phyloP scores from a whole-genome alignment of 1,140 invertebrate genomes.

The Plodia interpunctella region DNA sequence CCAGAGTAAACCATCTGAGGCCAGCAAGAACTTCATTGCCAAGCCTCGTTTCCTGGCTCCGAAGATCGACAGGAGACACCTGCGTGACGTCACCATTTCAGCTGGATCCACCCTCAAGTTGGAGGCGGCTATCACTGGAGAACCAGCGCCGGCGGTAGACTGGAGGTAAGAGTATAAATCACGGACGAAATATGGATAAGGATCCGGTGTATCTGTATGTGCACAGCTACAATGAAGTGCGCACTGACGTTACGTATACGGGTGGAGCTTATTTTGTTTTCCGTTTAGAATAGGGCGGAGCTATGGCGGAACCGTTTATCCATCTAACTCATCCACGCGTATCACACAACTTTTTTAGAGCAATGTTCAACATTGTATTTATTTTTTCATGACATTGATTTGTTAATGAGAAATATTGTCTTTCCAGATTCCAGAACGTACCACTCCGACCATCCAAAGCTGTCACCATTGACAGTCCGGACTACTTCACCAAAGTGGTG shows the following conservation, averaged over 20 bases:
- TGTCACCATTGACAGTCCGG: constrained; percentile 88
- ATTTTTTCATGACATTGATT: too few relatives aligned
- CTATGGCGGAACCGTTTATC: too few relatives aligned
- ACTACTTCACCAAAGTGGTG: constrained; percentile 92
- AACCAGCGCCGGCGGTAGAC: constrained; percentile 54
- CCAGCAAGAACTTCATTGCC: constrained; percentile 92
- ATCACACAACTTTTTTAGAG: too few relatives aligned
- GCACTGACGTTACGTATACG: too few relatives aligned
- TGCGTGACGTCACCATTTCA: constrained; percentile 93
- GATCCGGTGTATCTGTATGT: too few relatives aligned
- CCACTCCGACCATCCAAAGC: constrained; percentile 78
- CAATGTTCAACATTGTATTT: too few relatives aligned
- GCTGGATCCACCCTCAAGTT: constrained; percentile 94
- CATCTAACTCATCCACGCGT: too few relatives aligned
- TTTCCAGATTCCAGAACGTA: constrained; percentile 72
- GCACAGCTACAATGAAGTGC: too few relatives aligned
- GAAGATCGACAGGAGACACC: constrained; percentile 94
- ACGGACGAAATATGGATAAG: too few relatives aligned
- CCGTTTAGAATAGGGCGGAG: too few relatives aligned
- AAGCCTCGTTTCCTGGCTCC: constrained; percentile 95
- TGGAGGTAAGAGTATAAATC: constrained; percentile 1
- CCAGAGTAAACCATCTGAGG: constrained; percentile 90
- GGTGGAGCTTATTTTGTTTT: too few relatives aligned
- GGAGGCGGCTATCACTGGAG: constrained; percentile 93
- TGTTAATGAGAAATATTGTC: too few relatives aligned